A percentile compares a stretch with the other conserved stretches of the same genome.
Conservation (phyloP, 2,113 vertebrate species). For the Leucopsar rothschildi region DNA sequence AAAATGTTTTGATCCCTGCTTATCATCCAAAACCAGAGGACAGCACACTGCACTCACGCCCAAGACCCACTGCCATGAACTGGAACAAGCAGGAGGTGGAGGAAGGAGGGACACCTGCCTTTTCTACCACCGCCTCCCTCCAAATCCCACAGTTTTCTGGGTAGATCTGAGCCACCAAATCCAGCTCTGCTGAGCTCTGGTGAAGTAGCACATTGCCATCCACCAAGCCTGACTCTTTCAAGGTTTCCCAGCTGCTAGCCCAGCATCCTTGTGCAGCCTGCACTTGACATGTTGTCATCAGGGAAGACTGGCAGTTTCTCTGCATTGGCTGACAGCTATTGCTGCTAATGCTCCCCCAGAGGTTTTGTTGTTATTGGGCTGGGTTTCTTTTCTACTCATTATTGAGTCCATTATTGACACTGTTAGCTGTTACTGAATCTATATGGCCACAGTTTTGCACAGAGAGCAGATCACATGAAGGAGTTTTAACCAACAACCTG, state of each 20-base stretch:
- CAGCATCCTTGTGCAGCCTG: neutral
- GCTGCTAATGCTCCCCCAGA: neutral
- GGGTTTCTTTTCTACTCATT: neutral
- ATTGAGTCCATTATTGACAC: constrained; percentile 2
- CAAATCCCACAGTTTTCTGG: neutral
- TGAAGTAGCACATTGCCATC: neutral
- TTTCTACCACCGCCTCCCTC: neutral
- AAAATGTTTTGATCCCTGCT: neutral
- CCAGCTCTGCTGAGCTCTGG: neutral
- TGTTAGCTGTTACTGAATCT: neutral
- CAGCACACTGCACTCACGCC: neutral
- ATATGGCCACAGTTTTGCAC: neutral
- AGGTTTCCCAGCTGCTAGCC: neutral
- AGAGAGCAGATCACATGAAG: neutral
- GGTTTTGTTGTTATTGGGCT: constrained; percentile 8
- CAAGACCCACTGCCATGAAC: fast-evolving
- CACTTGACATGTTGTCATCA: neutral
- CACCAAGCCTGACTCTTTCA: neutral
- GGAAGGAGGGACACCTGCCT: fast-evolving
- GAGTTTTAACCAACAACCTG: neutral
- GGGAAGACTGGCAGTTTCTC: neutral
- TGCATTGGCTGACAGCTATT: neutral
- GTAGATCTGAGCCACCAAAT: neutral
- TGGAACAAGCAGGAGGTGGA: neutral
- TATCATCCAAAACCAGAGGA: neutral